These are phyloP conservation scores for Tiliqua scincoides DNA, from an alignment of 2,113 vertebrate genomes.

Conservation along the genomic window DNA sequence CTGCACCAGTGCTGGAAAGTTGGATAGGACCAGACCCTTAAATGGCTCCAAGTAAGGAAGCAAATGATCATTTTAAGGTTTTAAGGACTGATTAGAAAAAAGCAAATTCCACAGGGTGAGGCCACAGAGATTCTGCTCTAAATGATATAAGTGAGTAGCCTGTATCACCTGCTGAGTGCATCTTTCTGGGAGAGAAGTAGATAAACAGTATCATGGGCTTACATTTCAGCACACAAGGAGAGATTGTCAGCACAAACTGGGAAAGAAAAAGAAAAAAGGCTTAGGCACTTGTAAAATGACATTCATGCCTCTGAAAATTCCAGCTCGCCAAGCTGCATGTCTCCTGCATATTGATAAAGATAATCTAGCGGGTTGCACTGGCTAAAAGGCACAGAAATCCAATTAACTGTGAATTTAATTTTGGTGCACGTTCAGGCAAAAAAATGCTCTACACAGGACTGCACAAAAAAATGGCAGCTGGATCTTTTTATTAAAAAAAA, in stretches of 20 bases:
- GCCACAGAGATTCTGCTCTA: background rate
- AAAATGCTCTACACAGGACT: conserved; percentile 37
- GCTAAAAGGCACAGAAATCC: conserved; percentile 64
- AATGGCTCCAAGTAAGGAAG: background rate
- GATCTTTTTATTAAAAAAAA: background rate
- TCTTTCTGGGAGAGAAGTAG: conserved; percentile 38
- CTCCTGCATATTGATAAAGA: conserved; percentile 53
- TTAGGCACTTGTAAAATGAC: conserved; percentile 7
- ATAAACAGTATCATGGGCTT: conserved; percentile 23
- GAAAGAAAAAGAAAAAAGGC: conserved; percentile 10
- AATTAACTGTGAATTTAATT: conserved; percentile 53
- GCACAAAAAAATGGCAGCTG: background rate
- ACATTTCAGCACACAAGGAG: conserved; percentile 39
- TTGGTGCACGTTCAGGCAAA: fast-evolving
- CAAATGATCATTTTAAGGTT: background rate
- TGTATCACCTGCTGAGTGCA: conserved; percentile 8
- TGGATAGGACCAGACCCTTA: background rate
- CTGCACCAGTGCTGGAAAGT: too few relatives aligned
- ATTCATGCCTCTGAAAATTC: conserved; percentile 33
- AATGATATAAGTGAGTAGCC: fast-evolving
- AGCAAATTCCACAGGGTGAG: background rate
- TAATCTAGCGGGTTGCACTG: conserved; percentile 46
- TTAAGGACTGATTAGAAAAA: background rate
- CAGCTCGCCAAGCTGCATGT: conserved; percentile 53
- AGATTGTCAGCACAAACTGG: conserved; percentile 37